Conservation (phyloP, 1,140 invertebrate genomes). For the Conus betulinus region DNA sequence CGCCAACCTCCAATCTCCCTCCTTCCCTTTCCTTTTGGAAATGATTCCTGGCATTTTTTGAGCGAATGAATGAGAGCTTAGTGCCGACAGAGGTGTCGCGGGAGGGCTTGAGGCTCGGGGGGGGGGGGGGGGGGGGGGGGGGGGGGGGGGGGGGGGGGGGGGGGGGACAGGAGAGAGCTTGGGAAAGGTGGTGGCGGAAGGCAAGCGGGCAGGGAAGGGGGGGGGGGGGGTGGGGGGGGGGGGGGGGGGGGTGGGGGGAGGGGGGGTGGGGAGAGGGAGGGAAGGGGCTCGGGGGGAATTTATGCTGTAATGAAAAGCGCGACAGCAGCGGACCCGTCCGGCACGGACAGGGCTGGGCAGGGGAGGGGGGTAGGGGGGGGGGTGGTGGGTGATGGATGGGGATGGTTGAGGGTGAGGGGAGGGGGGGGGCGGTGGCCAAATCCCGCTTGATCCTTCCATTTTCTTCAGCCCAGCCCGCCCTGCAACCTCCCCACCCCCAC, state of each 20-base stretch:
- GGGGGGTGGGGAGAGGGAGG: neutral
- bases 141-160: slow-evolving; percentile 11
- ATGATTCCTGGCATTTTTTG: slow-evolving; percentile 45
- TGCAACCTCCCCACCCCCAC: no score
- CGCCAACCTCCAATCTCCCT: no score
- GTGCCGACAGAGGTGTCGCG: slow-evolving; percentile 16
- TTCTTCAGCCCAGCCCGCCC: slow-evolving; percentile 3
- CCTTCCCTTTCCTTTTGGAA: slow-evolving; percentile 19
- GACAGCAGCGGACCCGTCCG: neutral
- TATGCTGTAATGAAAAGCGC: slow-evolving; percentile 47
- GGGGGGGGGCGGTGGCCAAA: neutral
- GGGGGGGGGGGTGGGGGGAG: neutral
- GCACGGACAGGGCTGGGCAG: neutral
- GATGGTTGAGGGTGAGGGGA: no score
- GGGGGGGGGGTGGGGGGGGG: neutral
- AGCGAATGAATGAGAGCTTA: slow-evolving; percentile 42
- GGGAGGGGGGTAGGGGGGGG: no score
- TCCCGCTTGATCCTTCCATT: slow-evolving; percentile 34
- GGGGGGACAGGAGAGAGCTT: neutral
- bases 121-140: no score
- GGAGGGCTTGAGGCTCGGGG: neutral
- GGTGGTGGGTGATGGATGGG: no score
- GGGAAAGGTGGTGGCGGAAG: no score
- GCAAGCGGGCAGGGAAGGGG: no score
- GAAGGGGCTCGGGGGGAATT: slow-evolving; percentile 26